Percentiles rank a stretch among this genome's conserved stretches.
These are phyloP conservation scores for Tenthredo amoena DNA, from an alignment of 2,888 invertebrate species.

Conservation along the genomic window DNA sequence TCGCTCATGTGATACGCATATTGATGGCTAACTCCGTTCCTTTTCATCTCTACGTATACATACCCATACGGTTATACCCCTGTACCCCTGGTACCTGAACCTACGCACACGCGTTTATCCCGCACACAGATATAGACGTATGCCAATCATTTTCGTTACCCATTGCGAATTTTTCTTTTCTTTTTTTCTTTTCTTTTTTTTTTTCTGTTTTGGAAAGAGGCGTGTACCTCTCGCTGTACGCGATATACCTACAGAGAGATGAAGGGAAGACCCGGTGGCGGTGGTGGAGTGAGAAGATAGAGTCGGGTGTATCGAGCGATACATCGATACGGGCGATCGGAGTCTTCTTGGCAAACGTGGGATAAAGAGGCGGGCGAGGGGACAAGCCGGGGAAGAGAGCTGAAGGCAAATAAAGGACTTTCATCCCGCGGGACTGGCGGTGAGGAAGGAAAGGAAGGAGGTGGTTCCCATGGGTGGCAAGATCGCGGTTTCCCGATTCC, in stretches of 20 bases:
- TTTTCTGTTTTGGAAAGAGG: not conserved
- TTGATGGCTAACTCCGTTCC: slow-evolving; percentile 5
- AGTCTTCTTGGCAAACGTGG: slow-evolving; percentile 17
- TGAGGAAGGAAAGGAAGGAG: not conserved
- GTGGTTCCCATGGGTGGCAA: slow-evolving; percentile 40
- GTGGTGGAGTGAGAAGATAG: slow-evolving; percentile 6
- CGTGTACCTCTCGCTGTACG: too few species aligned
- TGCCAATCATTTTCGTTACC: not conserved
- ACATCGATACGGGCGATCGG: slow-evolving; percentile 32
- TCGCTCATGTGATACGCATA: not conserved
- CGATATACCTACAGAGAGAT: not conserved
- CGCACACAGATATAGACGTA: not conserved
- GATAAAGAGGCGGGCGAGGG: not conserved
- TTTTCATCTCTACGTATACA: not conserved
- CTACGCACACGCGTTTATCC: not conserved
- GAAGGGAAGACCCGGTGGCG: not conserved
- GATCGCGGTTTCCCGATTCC: slow-evolving; percentile 51
- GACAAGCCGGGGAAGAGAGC: slow-evolving; percentile 9
- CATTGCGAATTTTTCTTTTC: not conserved
- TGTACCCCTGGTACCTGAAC: not conserved
- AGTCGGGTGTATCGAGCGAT: slow-evolving; percentile 17
- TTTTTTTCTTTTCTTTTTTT: too few species aligned
- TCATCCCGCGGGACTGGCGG: slow-evolving; percentile 15
- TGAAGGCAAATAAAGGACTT: slow-evolving; percentile 50
- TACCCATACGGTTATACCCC: not conserved